Base-by-base conservation (phyloP, 2,888 invertebrate genomes). In the Danaus chrysippus region DNA sequence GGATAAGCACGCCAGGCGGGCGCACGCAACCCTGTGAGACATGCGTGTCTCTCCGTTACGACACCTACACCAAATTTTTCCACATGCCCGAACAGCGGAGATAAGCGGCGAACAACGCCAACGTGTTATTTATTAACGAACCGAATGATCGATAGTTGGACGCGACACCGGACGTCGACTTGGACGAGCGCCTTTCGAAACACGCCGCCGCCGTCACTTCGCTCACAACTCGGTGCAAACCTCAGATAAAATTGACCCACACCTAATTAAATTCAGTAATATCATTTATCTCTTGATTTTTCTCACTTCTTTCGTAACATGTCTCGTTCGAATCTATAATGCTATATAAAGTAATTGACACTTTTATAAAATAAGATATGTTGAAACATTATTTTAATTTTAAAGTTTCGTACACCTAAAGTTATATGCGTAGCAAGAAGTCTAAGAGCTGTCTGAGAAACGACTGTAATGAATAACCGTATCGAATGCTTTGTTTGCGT, bases 101-200 rank as follows among this genome's bases (percentile, higher is more conserved):
- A 90, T 90, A 89, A 90, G 88, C 87, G 78, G 82, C 83, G 80
- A 81, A 76, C 84, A 86, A 89, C 85, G 86, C 84, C 87, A 80
- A 87, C 89, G 87, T 90, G 88, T 89, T 89, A 89, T 91, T 90
- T 90, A 91, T 91, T 89, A 91, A 90, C 91, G 91, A 91, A 91
- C 88, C 88, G 90, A 91, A 90, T 91, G 91, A 91, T 91, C 89
- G 91, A 91, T 91, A 88, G 91, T 83, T 85, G 87, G 86, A 84
- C 88, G 88, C 88, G 88, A 87, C 87, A 84, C 87, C 89, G 89
- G 88, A 87, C 89, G 84, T 79, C 73, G 81, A 77, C 78, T 77
- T 81, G 82, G 81, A 82, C 82, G 82, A 79, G 76, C 76, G 86
- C 85, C 88, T 89, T 89, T 89, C 89, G 87, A 87, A 90, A 88